phyloP scores from a whole-genome alignment of 2,888 invertebrate genomes.

The Drosophila monieri region DNA sequence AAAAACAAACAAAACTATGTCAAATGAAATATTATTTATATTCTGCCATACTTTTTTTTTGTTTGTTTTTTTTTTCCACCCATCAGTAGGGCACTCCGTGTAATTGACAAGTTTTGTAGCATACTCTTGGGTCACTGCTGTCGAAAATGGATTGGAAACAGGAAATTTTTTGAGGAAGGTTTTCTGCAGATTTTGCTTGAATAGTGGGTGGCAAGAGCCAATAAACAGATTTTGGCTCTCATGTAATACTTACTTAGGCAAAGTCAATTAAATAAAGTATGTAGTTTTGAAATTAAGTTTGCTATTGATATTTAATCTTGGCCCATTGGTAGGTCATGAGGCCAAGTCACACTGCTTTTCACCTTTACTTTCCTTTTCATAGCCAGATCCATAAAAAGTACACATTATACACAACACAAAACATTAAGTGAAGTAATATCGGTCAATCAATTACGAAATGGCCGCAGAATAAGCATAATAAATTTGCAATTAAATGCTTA shows the following conservation, averaged over 20 bases:
- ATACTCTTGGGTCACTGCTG: conserved; percentile 44
- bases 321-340: conserved; percentile 9
- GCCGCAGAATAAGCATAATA: conserved; percentile 73
- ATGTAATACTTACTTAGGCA: not conserved
- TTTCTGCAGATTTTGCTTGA: conserved; percentile 22
- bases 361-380: conserved; percentile 29
- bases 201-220: conserved; percentile 1
- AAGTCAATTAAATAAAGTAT: conserved; percentile 7
- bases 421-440: conserved; percentile 15
- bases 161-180: conserved; percentile 13
- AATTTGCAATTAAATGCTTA: conserved; percentile 76
- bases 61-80: conserved; percentile 1
- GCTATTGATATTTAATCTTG: not conserved
- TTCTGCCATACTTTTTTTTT: conserved; percentile 38
- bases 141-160: conserved; percentile 12
- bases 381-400: conserved; percentile 11
- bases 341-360: not conserved
- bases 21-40: conserved; percentile 74
- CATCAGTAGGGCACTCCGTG: conserved; percentile 62
- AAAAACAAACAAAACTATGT: conserved; percentile 55
- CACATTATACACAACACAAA: conserved; percentile 8
- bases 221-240: conserved; percentile 38
- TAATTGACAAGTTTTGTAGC: conserved; percentile 71
- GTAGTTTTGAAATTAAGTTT: not conserved
- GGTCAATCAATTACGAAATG: conserved; percentile 69